Evolutionary conservation across 2,797 vertebrate species (phyloP), one percentile per base, ranked within the genome.

Genomic region (Cuculus canorus): DNA sequence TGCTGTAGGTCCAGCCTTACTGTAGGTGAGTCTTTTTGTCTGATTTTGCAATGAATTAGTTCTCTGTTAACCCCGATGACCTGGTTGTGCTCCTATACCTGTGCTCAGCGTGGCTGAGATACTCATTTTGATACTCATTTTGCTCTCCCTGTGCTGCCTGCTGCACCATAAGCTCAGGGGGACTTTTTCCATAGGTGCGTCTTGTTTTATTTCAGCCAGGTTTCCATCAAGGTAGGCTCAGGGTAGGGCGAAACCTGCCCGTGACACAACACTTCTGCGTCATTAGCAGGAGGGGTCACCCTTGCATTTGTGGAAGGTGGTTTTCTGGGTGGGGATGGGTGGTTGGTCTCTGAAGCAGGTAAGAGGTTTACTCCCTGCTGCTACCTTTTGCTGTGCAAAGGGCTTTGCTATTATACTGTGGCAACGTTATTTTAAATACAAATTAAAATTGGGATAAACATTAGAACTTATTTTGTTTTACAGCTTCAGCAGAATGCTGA

Each of bases 201-300:
- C 64, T 72, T 18, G 48, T 56, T 75, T 48, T 28, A 33, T 60
- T 76, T 57, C 10, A 61, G 32, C 33, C 33, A 64, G 25, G 50
- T 89, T 92, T 80, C 75, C 18, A 23, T 37, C 22, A 15, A 61
- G 73, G 63, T 10, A 37, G 63, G 60, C 45, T 45, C 22, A 37
- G 83, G 39, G n/a, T 5, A 68, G 21, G 84, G 81, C 0, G 4
- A 83, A 93, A 76, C 54, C 59, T 83, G 39, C n/a, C 54, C 7
- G 6, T 48, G 76, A 78, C 57, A 30, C 54, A 76, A 84, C 84
- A 56, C 61, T 89, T 39, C 2, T 16, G 73, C 32, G 82, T 78
- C 41, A 72, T 82, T 83, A 94, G 90, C 78, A 87, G 94, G 84
- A 95, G 64, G 64, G 94, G 86, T 96, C 92, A 93, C 89, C 68